Conservation (phyloP, 2,797 vertebrate genomes). For the Crocidura indochinensis region DNA sequence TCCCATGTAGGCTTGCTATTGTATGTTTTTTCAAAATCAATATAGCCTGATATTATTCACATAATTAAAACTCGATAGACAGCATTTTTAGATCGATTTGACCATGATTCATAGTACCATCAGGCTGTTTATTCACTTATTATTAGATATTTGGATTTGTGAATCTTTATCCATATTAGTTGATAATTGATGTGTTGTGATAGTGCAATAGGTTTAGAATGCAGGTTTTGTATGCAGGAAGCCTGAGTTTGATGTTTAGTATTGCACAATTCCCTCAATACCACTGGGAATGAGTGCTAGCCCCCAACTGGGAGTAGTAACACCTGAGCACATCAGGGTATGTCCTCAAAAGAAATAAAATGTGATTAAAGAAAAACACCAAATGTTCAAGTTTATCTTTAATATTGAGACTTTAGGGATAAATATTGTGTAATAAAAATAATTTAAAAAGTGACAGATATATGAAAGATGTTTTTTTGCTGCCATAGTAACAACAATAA, state of each 20-base stretch:
- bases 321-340: too few species aligned
- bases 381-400: constrained; percentile 49
- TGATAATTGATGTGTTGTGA: neutral
- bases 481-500: too few species aligned
- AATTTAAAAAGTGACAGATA: neutral
- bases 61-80: neutral
- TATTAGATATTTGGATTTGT: constrained; percentile 37
- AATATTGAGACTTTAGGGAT: neutral
- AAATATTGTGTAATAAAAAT: neutral
- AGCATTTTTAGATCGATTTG: neutral
- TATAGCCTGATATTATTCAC: constrained; percentile 1
- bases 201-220: too few species aligned
- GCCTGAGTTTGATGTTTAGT: too few species aligned
- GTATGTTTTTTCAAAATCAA: neutral
- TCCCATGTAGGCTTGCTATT: neutral
- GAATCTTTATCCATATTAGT: constrained; percentile 1
- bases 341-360: too few species aligned
- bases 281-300: too few species aligned
- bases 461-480: neutral
- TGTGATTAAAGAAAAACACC: neutral
- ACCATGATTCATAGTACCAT: neutral
- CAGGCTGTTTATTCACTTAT: constrained; percentile 30
- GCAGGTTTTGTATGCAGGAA: too few species aligned
- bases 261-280: too few species aligned
- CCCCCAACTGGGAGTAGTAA: too few species aligned